phyloP scores from a whole-genome alignment of 30 jellyfish, hydroid and myxozoan species.

The Aurelia aurita complex sp. Pacific region DNA sequence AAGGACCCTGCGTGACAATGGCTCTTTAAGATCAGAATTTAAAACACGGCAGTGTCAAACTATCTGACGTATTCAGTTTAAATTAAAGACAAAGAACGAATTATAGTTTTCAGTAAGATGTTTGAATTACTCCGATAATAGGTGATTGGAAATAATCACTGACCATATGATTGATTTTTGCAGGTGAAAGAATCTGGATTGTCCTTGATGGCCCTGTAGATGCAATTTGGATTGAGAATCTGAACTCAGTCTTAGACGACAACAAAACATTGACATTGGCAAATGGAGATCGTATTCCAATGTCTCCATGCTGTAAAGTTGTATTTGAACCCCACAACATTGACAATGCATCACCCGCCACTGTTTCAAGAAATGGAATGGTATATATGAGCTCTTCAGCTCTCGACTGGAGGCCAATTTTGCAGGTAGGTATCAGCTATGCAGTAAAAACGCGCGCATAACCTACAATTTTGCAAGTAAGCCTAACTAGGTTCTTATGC shows the following conservation, averaged over 20 bases:
- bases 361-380: conserved; percentile 91
- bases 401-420: conserved; percentile 84
- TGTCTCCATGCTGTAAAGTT: conserved; percentile 86
- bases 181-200: conserved; percentile 87
- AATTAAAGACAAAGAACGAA: no score
- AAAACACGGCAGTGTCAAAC: no score
- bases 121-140: no score
- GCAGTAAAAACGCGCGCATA: no score
- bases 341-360: conserved; percentile 93
- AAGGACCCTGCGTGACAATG: no score
- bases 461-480: no score
- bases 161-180: not conserved
- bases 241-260: conserved; percentile 89
- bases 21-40: no score
- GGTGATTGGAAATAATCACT: no score
- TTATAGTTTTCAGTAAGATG: no score
- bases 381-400: conserved; percentile 92
- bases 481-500: no score
- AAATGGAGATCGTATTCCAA: conserved; percentile 89
- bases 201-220: conserved; percentile 92
- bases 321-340: conserved; percentile 88
- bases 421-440: conserved; percentile 21
- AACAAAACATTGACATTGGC: conserved; percentile 84
- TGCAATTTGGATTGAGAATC: conserved; percentile 89
- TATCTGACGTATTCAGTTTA: no score